These are phyloP conservation scores for Belonocnema kinseyi DNA, from an alignment of 1,140 invertebrate genomes.

Conservation along the genomic window DNA sequence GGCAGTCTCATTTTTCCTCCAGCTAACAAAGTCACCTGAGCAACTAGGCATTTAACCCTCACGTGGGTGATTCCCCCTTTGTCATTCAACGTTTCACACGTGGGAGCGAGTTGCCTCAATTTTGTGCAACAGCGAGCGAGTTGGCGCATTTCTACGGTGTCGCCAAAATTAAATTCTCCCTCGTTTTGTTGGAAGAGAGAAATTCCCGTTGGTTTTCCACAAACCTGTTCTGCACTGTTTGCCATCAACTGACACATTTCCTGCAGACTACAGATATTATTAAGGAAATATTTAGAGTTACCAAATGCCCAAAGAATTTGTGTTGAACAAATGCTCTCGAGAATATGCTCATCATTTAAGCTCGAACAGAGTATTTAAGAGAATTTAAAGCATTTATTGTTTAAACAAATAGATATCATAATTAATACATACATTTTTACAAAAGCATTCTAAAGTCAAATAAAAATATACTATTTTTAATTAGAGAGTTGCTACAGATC, in stretches of 20 bases:
- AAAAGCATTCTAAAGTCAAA: no score
- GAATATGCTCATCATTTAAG: no score
- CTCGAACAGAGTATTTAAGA: no score
- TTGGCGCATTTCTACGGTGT: constrained; percentile 76
- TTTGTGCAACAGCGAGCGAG: constrained; percentile 75
- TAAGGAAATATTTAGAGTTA: constrained; percentile 39
- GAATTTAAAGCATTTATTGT: no score
- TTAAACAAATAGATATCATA: no score
- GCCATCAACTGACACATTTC: constrained; percentile 86
- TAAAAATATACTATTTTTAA: no score
- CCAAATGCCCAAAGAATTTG: no score
- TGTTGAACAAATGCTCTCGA: no score
- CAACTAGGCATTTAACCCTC: constrained; percentile 69
- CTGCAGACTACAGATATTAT: constrained; percentile 78
- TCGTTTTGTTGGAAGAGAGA: constrained; percentile 72
- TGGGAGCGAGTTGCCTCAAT: constrained; percentile 74
- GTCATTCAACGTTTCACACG: constrained; percentile 63
- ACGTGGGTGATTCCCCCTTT: constrained; percentile 68
- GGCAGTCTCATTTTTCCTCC: constrained; percentile 79
- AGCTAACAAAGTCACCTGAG: constrained; percentile 79
- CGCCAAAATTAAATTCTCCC: constrained; percentile 73
- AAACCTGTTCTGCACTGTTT: constrained; percentile 84
- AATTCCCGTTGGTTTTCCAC: constrained; percentile 68
- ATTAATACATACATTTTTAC: no score
- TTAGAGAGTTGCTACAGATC: no score